Conservation (phyloP, 2,888 invertebrate genomes). For the Phortica okadai region DNA sequence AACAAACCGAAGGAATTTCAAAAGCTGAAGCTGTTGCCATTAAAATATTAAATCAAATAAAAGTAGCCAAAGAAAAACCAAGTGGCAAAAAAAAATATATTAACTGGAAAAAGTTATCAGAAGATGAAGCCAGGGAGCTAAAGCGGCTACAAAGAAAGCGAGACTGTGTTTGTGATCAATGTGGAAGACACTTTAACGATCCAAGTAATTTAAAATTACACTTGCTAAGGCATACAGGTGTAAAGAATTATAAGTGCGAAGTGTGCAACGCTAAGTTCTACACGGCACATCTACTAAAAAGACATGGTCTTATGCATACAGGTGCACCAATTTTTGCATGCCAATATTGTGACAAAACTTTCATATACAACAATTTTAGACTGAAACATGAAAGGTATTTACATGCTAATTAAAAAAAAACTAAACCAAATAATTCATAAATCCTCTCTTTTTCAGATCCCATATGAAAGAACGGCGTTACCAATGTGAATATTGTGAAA, state of each 20-base stretch:
- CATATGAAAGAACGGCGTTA: background rate
- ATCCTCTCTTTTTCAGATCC: background rate
- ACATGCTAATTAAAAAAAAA: background rate
- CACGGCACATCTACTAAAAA: slow-evolving; percentile 57
- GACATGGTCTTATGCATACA: slow-evolving; percentile 51
- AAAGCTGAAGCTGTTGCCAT: background rate
- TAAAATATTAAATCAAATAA: background rate
- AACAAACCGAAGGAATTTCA: background rate
- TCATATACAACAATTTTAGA: slow-evolving; percentile 48
- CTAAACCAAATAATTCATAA: background rate
- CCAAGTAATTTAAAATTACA: slow-evolving; percentile 63
- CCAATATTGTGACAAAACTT: slow-evolving; percentile 54
- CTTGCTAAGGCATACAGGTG: slow-evolving; percentile 56
- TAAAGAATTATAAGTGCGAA: slow-evolving; percentile 52
- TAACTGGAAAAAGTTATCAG: slow-evolving; percentile 56
- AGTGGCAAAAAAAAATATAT: background rate
- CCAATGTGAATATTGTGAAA: slow-evolving; percentile 10
- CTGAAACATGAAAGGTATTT: slow-evolving; percentile 16
- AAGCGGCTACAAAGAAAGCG: slow-evolving; percentile 60
- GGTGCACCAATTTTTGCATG: slow-evolving; percentile 53
- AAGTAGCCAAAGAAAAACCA: background rate
- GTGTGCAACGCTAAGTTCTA: slow-evolving; percentile 58
- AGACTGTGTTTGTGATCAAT: slow-evolving; percentile 61
- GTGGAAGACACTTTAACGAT: slow-evolving; percentile 60
- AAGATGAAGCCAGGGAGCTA: slow-evolving; percentile 53